Conservation (phyloP, 2,113 vertebrate genomes). For the Lonchura striata region DNA sequence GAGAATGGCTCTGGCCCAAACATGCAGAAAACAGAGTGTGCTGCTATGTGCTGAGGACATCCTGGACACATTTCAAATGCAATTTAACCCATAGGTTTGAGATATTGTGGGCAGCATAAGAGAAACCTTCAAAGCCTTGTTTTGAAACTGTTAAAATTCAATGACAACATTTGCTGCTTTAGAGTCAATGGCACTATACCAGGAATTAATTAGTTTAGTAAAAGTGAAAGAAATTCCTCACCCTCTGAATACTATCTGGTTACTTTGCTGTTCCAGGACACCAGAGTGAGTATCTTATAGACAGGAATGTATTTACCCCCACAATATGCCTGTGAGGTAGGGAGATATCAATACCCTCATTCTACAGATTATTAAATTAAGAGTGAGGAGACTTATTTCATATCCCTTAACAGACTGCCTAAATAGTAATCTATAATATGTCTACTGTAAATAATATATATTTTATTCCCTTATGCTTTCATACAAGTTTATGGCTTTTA, state of each 20-base stretch:
- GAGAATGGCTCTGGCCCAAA: background rate
- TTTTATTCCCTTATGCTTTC: background rate
- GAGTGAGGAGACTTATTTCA: background rate
- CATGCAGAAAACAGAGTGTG: background rate
- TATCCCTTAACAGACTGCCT: background rate
- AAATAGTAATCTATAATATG: background rate
- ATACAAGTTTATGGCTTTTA: background rate
- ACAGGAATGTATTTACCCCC: background rate
- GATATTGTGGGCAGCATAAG: background rate
- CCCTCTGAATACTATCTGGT: background rate
- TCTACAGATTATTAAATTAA: slow-evolving; percentile 5
- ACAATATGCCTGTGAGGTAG: background rate
- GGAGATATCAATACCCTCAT: background rate
- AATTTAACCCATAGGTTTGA: background rate
- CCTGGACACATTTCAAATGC: background rate
- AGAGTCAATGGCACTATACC: background rate
- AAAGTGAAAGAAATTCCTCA: background rate
- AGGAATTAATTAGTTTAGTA: background rate
- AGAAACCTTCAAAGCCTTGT: background rate
- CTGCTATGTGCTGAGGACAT: background rate
- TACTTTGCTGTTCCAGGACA: background rate
- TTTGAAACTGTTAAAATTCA: slow-evolving; percentile 1
- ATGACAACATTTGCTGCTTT: background rate
- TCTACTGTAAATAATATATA: background rate
- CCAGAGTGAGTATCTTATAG: background rate